Base-by-base conservation (phyloP, 2,113 vertebrate species). In the Zapus hudsonius region DNA sequence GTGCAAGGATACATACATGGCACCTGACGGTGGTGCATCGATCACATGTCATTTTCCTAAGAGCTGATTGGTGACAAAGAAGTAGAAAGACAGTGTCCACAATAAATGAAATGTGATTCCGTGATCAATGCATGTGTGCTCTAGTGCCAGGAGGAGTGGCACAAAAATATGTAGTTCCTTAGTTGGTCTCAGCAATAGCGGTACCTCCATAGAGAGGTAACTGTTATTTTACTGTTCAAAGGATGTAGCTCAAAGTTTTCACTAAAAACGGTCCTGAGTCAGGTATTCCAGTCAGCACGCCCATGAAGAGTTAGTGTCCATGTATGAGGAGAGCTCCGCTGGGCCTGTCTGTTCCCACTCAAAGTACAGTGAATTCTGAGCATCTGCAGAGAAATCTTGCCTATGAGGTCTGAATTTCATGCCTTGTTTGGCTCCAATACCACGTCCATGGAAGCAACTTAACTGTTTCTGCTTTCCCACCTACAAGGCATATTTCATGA, bases 331-430 rank as follows among this genome's bases (percentile, higher is more conserved):
- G 92, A 95, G 57, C 36, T 75, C n/a, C 27, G 23, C 31, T 42
- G 17, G n/a, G n/a, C n/a, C 29, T 86, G n/a, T n/a, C n/a, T n/a
- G 23, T 40, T 44, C 9, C 83, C 78, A 87, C 0, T 72, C 31
- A 84, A 87, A 81, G 13, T 33, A 44, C 59, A 38, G 25, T 44
- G 31, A 44, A 83, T 42, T 64, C 86, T 59, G 42, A 11, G 31
- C 13, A 72, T 83, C 57, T 83, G 64, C 84, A 83, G 3, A 66
- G 47, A 84, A 92, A 88, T 59, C 38, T 25, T 92, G 36, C 44
- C 79, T 80, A 13, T 67, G n/a, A 80, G 47, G 44, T 52, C 92
- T 94, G 73, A 66, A 94, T 33, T 20, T 79, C 80, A 47, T 47
- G 66, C 16, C 5, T 83, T 84, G 42, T 3, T 83, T 84, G n/a